Percentiles rank a stretch among this genome's conserved stretches.
These are phyloP conservation scores for Odontocerum albicorne DNA, from an alignment of 2,888 invertebrate genomes.

Conservation along the genomic window DNA sequence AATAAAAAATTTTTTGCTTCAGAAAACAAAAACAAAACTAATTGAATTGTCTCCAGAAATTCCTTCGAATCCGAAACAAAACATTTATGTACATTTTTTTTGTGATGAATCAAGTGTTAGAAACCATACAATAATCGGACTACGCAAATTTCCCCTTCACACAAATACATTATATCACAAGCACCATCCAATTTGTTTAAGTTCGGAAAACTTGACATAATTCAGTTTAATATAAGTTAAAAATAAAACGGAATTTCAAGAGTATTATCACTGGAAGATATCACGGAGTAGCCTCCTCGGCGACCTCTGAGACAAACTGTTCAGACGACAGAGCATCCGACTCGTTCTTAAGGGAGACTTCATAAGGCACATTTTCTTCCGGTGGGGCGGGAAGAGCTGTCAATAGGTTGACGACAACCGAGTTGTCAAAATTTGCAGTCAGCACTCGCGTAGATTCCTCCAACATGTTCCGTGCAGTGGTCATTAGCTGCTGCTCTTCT, in stretches of 20 bases:
- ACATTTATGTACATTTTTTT: too few species aligned
- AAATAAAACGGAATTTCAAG: conserved; percentile 17
- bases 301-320: conserved; percentile 44
- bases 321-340: conserved; percentile 9
- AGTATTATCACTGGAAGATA: conserved; percentile 24
- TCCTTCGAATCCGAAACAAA: too few species aligned
- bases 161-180: conserved; percentile 4
- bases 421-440: too few species aligned
- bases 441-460: too few species aligned
- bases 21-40: too few species aligned
- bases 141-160: too few species aligned
- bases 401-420: too few species aligned
- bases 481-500: not conserved
- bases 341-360: conserved; percentile 14
- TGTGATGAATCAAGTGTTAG: too few species aligned
- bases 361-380: conserved; percentile 35
- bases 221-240: not conserved
- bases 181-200: conserved; percentile 20
- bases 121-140: too few species aligned
- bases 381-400: conserved; percentile 9
- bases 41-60: conserved; percentile 15
- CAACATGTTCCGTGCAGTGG: too few species aligned
- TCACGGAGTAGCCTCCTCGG: conserved; percentile 56
- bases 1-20: too few species aligned
- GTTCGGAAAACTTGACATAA: not conserved